Evolutionary conservation across 2,113 vertebrate genomes (phyloP), one percentile per base, ranked within the genome.

Genomic region (Spea multiplicata): DNA sequence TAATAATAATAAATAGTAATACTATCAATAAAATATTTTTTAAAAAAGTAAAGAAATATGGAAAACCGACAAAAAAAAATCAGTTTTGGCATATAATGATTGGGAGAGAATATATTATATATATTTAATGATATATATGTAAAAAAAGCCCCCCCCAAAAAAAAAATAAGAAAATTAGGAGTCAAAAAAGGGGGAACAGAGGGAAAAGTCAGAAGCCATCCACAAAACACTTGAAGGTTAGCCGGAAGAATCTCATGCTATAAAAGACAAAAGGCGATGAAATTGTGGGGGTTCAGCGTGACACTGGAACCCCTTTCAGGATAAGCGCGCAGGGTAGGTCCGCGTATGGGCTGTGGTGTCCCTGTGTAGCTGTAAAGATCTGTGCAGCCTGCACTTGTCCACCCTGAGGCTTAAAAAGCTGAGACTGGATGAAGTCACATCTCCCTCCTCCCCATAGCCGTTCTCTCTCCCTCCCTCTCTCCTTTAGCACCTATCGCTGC

Each of bases 151-250:
- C 4, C 7, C 16, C 7, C 12, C 5, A 71, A 14, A 64, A n/a
- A 5, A 71, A 10, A 59, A 53, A n/a, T n/a, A 53, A 53, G 50
- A 62, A n/a, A 62, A 62, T 13, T 62, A 13, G 14, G 16, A 62
- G 16, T 6, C 5, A 62, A 44, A 9, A 16, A 7, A 16, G 13
- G 5, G 59, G 17, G 17, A 9, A 57, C 4, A 13, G 17, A 5
- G 48, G 62, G 55, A 4, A 8, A 30, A 88, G 86, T 93, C 93
- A 94, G 86, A 94, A 94, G 88, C 93, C 93, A 88, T 94, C 93
- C 84, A 94, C 93, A 88, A 94, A 94, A 87, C 93, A 94, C 92
- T 94, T 94, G 86, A 94, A 94, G 88, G 92, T 92, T 83, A 94
- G 93, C 92, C 92, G 93, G 90, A 94, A 94, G 92, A 93, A 94